Conservation (phyloP, 2,797 vertebrate genomes). For the Etheostoma perlongum region DNA sequence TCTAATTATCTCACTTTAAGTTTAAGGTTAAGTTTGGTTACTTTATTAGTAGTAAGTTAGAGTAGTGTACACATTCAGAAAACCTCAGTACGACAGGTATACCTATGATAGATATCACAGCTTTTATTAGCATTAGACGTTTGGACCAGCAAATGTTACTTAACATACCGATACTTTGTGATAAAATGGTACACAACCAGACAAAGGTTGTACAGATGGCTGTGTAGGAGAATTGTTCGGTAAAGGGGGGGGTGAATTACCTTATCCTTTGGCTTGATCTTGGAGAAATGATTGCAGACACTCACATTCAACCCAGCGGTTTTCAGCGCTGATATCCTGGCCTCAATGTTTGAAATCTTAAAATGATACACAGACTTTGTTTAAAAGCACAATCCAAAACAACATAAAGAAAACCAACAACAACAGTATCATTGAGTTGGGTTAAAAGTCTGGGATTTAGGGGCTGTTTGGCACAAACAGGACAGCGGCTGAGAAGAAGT, state of each 20-base stretch:
- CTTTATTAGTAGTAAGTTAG: not conserved
- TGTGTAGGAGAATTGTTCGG: not conserved
- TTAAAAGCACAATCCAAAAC: not conserved
- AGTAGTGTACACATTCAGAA: not conserved
- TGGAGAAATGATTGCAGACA: constrained; percentile 89
- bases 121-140: not conserved
- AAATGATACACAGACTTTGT: constrained; percentile 33
- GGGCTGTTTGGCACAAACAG: not conserved
- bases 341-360: constrained; percentile 98
- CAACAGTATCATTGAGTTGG: too few relatives aligned
- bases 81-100: not conserved
- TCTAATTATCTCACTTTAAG: not conserved
- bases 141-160: not conserved
- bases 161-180: not conserved
- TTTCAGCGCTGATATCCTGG: constrained; percentile 96
- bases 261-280: constrained; percentile 90
- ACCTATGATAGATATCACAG: not conserved
- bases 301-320: constrained; percentile 95
- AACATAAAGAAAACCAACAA: too few relatives aligned
- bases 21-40: not conserved
- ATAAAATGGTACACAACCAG: not conserved
- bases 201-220: not conserved
- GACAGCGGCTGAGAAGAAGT: too few relatives aligned
- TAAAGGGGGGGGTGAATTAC: constrained; percentile 68
- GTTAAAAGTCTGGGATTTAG: not conserved